Base-by-base conservation (phyloP, 1,140 invertebrate species). In the Drosophila lacteicornis region DNA sequence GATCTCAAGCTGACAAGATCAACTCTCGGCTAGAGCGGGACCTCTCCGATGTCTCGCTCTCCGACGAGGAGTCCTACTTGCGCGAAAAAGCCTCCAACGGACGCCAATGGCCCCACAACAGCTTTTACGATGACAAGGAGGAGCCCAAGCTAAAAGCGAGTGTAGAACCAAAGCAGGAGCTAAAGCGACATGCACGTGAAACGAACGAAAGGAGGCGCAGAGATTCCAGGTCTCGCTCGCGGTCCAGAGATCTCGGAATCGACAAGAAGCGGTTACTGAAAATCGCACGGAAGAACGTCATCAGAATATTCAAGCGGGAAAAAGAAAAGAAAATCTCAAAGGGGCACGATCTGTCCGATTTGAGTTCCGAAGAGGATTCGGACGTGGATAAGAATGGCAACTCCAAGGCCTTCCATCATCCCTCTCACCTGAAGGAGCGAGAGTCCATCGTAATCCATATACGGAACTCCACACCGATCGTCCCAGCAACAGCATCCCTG, bases 261-360 rank as follows among this genome's bases (percentile, higher is more conserved):
- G 98, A 99, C 91, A 99, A 99, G 92, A 97, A 97, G 49, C 97
- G 97, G 86, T 93, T 99, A 2, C 93, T 99, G 42, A 97, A 99
- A 94, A 98, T 99, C 73, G 98, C 98, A 1, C 93, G 97, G 33
- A 95, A 95, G 78, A 98, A 98, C 94, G 97, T 97, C 9, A 96
- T 97, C 75, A 96, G 94, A 60, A 96, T 98, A 96, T 95, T 97
- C 81, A 96, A 97, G 92, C 96, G 96, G 78, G 97, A 97, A 11
- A 97, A 98, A 22, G 19, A 22, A 22, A 22, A 22, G 91, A 96
- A 96, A 78, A 94, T 99, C 30, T 97, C 97, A 22, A 96, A 96
- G 82, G 97, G 96, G 78, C 97, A 98, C 93, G 96, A 97, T 90
- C 92, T 96, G 22, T 96, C 96, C 1, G 96, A 95, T 73, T 94